Percentiles rank a stretch among this genome's conserved stretches.
phyloP scores from a whole-genome alignment of 2,888 invertebrate species.

The Autographa pulchrina region DNA sequence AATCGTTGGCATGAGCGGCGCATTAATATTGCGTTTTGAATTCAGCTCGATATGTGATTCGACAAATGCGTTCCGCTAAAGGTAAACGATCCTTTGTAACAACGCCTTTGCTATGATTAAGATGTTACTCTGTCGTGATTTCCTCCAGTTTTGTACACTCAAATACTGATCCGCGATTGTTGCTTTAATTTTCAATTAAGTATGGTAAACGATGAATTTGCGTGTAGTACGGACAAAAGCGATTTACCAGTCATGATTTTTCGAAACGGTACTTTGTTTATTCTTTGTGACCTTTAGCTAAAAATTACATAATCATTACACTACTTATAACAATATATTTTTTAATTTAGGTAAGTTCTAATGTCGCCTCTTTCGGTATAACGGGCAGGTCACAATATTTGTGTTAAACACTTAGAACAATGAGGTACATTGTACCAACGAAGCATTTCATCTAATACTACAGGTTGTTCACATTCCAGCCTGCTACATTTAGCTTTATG shows the following conservation, averaged over 20 bases:
- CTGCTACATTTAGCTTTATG: not conserved
- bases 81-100: conserved; percentile 52
- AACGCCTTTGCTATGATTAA: conserved; percentile 38
- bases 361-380: too few species aligned
- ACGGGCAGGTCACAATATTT: too few species aligned
- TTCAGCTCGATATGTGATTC: conserved; percentile 56
- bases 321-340: not conserved
- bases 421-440: not conserved
- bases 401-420: not conserved
- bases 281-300: not conserved
- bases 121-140: conserved; percentile 27
- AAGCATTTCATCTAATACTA: not conserved
- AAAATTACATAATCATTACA: not conserved
- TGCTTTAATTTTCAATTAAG: not conserved
- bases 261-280: not conserved
- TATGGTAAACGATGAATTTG: not conserved
- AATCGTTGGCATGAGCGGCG: conserved; percentile 65
- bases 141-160: not conserved
- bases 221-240: not conserved
- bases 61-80: conserved; percentile 48
- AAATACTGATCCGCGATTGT: not conserved
- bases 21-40: conserved; percentile 64
- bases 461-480: not conserved
- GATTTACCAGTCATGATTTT: not conserved
- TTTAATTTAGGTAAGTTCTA: not conserved